These are phyloP conservation scores for Tribolium freemani DNA, from an alignment of 2,888 invertebrate genomes.

Conservation along the genomic window DNA sequence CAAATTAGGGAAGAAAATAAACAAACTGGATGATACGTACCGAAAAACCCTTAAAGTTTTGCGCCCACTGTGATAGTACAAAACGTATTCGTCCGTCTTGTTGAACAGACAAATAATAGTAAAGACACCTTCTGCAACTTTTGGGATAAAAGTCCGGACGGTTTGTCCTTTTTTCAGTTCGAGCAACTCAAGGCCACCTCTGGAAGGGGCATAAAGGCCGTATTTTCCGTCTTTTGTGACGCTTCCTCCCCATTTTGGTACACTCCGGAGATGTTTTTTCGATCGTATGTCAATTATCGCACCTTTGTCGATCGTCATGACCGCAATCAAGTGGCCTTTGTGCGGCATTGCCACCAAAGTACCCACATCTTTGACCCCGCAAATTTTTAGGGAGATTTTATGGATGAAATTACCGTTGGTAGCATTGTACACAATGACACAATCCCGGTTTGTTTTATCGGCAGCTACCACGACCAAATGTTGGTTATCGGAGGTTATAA, in stretches of 20 bases:
- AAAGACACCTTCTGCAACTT: conserved; percentile 97
- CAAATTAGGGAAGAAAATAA: background rate
- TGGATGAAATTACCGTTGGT: conserved; percentile 78
- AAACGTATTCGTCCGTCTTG: conserved; percentile 92
- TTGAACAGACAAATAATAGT: conserved; percentile 96
- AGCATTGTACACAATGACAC: conserved; percentile 86
- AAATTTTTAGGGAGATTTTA: conserved; percentile 69
- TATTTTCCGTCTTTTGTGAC: conserved; percentile 89
- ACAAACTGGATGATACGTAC: conserved; percentile 62
- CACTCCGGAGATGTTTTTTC: conserved; percentile 88
- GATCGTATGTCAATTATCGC: conserved; percentile 91
- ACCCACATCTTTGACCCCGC: conserved; percentile 79
- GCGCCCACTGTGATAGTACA: conserved; percentile 96
- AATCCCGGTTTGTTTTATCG: conserved; percentile 84
- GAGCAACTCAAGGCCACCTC: conserved; percentile 93
- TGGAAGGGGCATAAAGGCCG: conserved; percentile 85
- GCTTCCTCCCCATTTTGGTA: conserved; percentile 93
- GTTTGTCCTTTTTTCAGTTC: conserved; percentile 92
- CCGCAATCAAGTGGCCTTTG: conserved; percentile 87
- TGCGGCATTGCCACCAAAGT: conserved; percentile 86
- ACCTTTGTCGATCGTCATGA: conserved; percentile 91
- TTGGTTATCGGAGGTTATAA: conserved; percentile 86
- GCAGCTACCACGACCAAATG: conserved; percentile 84
- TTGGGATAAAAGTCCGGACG: conserved; percentile 90
- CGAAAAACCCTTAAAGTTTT: conserved; percentile 95